These are phyloP conservation scores for Acrobasis repandana DNA, from an alignment of 2,888 invertebrate species.

Conservation along the genomic window DNA sequence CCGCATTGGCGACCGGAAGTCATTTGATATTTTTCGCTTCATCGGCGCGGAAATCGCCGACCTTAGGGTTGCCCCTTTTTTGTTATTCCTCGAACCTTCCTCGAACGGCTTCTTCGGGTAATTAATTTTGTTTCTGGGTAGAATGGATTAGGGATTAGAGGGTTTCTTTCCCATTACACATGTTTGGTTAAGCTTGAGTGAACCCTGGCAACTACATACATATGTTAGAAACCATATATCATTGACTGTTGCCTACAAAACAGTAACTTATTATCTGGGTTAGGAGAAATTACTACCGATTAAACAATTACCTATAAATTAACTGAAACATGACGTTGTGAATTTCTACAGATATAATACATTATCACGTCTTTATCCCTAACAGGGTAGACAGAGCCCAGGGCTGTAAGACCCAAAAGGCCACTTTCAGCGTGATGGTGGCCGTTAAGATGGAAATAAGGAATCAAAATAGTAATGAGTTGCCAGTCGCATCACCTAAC, in stretches of 20 bases:
- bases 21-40: conserved; percentile 24
- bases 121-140: not conserved
- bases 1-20: conserved; percentile 20
- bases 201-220: too few relatives aligned
- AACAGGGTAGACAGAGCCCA: too few relatives aligned
- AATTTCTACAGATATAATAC: too few relatives aligned
- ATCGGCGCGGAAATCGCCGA: conserved; percentile 23
- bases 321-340: too few relatives aligned
- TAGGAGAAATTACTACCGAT: not conserved
- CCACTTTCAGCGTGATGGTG: too few relatives aligned
- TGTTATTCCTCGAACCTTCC: not conserved
- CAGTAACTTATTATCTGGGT: not conserved
- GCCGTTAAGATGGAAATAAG: too few relatives aligned
- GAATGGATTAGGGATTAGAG: conserved; percentile 3
- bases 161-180: conserved; percentile 10
- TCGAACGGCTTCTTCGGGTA: not conserved
- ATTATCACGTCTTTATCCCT: too few relatives aligned
- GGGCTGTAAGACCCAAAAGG: too few relatives aligned
- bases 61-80: conserved; percentile 18
- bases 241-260: not conserved
- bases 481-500: too few relatives aligned
- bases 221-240: not conserved
- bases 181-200: not conserved
- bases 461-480: too few relatives aligned
- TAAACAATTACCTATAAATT: too few relatives aligned